Evolutionary conservation across 2,888 invertebrate species (phyloP), one percentile per base, ranked within the genome.

Genomic region (Thalpophila matura): DNA sequence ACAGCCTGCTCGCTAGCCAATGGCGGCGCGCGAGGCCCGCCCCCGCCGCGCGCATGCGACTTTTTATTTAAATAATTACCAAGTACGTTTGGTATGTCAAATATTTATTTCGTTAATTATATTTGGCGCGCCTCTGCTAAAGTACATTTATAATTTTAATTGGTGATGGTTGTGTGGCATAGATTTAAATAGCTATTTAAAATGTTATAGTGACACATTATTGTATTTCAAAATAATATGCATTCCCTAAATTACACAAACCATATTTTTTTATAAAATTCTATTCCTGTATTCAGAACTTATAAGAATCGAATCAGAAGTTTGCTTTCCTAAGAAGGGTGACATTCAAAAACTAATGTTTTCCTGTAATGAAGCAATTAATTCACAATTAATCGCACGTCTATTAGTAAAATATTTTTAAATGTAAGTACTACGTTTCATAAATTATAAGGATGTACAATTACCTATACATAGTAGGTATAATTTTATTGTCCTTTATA

Each of bases 31-130:
- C 65, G 70, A 65, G 55, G 47, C 70, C 67, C 67, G 64, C 76
- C 74, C 59, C 67, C 47, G 45, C 51, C 43, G 66, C 55, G 77
- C 80, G 79, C 83, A 85, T 86, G 78, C 74, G 29, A 77, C 78
- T 90, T 92, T 90, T 89, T 89, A 86, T 81, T 58, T 74, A 84
- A 88, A 86, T 86, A 86, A 89, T 89, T 87, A 86, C 77, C 68
- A 81, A 82, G 77, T 81, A 79, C 77, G 77, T 78, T 70, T 64
- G 83, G 84, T 86, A 91, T 86, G 84, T 86, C 74, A 85, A 88
- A 90, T n/a, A n/a, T 92, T 91, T 89, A 92, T 93, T 90, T 87
- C 68, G 64, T 79, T 87, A 88, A 90, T 90, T 86, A 88, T 87
- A 81, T 89, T 88, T 77, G 81, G 74, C 80, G 75, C 74, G 57